A percentile compares a stretch with the other conserved stretches of the same genome.
These are phyloP conservation scores for Bombus ignitus DNA, from an alignment of 1,140 invertebrate species.

Conservation along the genomic window DNA sequence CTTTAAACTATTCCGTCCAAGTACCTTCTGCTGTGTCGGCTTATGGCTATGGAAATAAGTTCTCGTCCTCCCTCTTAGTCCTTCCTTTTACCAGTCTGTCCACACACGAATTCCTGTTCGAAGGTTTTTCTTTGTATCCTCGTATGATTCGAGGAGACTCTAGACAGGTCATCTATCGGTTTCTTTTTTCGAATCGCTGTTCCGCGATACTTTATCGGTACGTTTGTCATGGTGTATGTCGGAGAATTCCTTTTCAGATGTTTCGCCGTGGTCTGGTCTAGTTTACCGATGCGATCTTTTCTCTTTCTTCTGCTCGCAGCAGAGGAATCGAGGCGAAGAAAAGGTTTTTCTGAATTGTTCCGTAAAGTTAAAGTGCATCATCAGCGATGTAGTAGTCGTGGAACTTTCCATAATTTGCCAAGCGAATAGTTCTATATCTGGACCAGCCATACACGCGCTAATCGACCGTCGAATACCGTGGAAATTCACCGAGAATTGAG, in stretches of 20 bases:
- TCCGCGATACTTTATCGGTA: neutral
- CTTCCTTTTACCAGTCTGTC: too few species aligned
- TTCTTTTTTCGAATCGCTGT: neutral
- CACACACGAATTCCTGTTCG: too few species aligned
- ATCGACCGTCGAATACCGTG: neutral
- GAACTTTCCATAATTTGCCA: neutral
- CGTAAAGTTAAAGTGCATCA: neutral
- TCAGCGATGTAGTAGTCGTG: neutral
- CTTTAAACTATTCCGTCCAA: constrained; percentile 6
- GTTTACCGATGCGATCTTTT: neutral
- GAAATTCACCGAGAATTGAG: constrained; percentile 8
- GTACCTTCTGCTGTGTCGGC: neutral
- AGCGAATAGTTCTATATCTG: neutral
- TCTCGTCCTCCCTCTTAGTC: neutral
- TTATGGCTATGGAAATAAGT: constrained; percentile 26
- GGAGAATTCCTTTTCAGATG: neutral
- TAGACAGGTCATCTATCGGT: neutral
- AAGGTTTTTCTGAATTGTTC: neutral
- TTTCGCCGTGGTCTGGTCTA: neutral
- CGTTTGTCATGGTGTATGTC: neutral
- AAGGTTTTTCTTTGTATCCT: neutral
- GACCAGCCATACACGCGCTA: neutral
- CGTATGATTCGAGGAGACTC: neutral
- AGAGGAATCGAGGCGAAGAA: neutral
- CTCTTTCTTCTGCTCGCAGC: neutral